Evolutionary conservation across 2,113 vertebrate species (phyloP).

Genomic region (Oplegnathus fasciatus): DNA sequence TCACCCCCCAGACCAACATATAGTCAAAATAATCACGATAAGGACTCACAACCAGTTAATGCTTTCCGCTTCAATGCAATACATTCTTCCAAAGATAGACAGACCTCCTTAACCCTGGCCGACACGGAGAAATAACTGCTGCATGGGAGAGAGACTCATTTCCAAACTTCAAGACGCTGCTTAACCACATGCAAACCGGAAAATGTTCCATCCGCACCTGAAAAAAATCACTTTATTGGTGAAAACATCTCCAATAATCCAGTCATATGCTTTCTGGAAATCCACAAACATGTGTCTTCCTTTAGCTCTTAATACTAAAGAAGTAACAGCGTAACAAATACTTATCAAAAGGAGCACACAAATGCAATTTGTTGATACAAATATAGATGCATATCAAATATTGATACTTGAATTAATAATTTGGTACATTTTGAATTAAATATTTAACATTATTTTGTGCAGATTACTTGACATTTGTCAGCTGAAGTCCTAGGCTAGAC

Average conservation of each 20-base stretch:
- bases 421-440: conserved; percentile 47
- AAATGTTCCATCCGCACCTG: no score
- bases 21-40: neutral
- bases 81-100: neutral
- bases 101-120: no score
- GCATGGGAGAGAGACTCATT: no score
- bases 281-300: neutral
- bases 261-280: neutral
- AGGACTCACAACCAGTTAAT: neutral
- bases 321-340: neutral
- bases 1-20: neutral
- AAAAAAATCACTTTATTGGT: neutral
- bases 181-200: neutral
- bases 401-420: conserved; percentile 55
- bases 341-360: neutral
- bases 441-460: conserved; percentile 54
- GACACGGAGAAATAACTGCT: neutral
- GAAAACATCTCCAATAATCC: neutral
- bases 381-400: conserved; percentile 53
- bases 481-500: neutral
- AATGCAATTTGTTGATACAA: conserved; percentile 24
- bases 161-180: neutral
- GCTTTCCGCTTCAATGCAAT: neutral
- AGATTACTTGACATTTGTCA: conserved; percentile 37
- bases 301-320: neutral